Evolutionary conservation across 2,888 invertebrate species (phyloP).

Genomic region (Germaria angustata): DNA sequence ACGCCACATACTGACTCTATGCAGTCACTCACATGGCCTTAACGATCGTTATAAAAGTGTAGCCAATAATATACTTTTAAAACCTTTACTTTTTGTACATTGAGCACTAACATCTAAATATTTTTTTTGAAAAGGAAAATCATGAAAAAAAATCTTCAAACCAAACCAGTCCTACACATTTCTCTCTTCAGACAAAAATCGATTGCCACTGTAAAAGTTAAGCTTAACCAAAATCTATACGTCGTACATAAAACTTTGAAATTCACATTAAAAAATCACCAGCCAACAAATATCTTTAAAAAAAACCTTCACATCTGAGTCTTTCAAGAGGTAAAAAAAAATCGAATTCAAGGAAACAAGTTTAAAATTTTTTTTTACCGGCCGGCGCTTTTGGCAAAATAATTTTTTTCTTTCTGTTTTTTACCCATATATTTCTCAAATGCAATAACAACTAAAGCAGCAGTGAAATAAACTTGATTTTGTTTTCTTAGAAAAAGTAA

Average conservation of each 20-base stretch:
- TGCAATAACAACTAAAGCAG: conserved; percentile 29
- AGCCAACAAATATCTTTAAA: conserved; percentile 40
- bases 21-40: conserved; percentile 22
- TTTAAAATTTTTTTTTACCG: conserved; percentile 40
- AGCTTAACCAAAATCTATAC: not conserved
- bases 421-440: not conserved
- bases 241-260: conserved; percentile 11
- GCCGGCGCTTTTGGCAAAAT: conserved; percentile 66
- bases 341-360: conserved; percentile 42
- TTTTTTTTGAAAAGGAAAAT: not conserved
- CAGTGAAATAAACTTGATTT: conserved; percentile 61
- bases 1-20: conserved; percentile 43
- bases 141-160: conserved; percentile 19
- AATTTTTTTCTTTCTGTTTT: conserved; percentile 24
- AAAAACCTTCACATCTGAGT: conserved; percentile 60
- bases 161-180: conserved; percentile 63
- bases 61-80: conserved; percentile 26
- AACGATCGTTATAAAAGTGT: conserved; percentile 16
- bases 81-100: conserved; percentile 23
- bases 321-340: conserved; percentile 8
- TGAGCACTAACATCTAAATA: conserved; percentile 51
- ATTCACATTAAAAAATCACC: conserved; percentile 46
- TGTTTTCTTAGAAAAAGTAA: conserved; percentile 41
- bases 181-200: conserved; percentile 50
- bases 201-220: conserved; percentile 55